Base-by-base conservation (phyloP, 1,140 invertebrate genomes). In the Apis laboriosa region DNA sequence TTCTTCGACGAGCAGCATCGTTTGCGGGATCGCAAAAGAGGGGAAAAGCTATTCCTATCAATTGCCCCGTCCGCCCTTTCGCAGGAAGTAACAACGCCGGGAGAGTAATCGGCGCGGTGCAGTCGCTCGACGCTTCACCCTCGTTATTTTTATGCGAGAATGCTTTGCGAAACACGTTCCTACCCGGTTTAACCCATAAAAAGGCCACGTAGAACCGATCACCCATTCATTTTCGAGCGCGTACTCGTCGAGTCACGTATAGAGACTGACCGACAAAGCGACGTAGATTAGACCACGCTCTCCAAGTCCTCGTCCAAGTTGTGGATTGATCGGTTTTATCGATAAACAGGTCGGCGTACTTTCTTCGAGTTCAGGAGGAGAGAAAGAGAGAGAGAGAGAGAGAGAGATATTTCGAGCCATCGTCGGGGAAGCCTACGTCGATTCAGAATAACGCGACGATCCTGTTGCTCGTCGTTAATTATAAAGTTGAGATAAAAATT, bases 131-230 rank as follows among this genome's bases (percentile, higher is more conserved):
- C 58, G 60, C 75, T 70, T 83, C 80, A 78, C 76, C 76, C 81
- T 78, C 81, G 81, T 83, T 78, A 83, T 83, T 83, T 83, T 83
- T 83, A 83, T 77, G 81, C 81, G 81, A 77, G 75, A 60, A 63
- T 43, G 76, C 81, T 72, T 49, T 53, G 66, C 43, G 75, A 83
- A 83, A 78, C 81, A 67, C 70, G 61, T 24, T 60, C 24, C 74
- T 24, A 60, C 72, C 49, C 19, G n/a, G 21, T n/a, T 51, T 53
- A 49, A 51, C 24, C 63, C 63, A 61, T 80, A 80, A 80, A 84
- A 73, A 72, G 61, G 70, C 70, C 60, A 70, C 77, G 43, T 63
- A n/a, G 63, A 79, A 80, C 82, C 77, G 77, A 80, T 84, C 77
- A 84, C 77, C 82, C 77, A 84, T 84, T 84, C 75, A 80, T 84